Percentiles rank a stretch among this genome's conserved stretches.
Evolutionary conservation across 2,888 invertebrate species (phyloP).

Genomic region (Mystacides longicornis): DNA sequence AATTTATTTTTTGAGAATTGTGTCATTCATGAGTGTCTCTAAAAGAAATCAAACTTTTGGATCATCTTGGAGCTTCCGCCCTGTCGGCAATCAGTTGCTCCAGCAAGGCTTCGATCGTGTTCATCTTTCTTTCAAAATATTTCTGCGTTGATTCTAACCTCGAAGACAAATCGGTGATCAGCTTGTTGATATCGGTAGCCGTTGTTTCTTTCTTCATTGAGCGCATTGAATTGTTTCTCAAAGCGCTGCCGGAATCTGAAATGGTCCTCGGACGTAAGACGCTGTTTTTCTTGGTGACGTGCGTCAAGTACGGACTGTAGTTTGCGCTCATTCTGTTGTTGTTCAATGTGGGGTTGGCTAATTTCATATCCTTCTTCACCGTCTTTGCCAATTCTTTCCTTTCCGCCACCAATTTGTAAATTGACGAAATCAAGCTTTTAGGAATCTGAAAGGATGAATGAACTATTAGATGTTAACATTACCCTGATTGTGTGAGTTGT

Average conservation of each 20-base stretch:
- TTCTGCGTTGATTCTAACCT: slow-evolving; percentile 11
- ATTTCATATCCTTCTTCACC: slow-evolving; percentile 33
- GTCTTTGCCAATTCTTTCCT: slow-evolving; percentile 39
- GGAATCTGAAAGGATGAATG: slow-evolving; percentile 53
- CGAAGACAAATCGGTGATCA: slow-evolving; percentile 3
- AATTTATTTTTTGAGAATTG: too few species aligned
- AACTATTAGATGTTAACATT: too few species aligned
- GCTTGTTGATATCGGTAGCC: slow-evolving; percentile 1
- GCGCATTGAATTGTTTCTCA: background rate
- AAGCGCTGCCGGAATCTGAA: slow-evolving; percentile 11
- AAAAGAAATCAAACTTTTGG: too few species aligned
- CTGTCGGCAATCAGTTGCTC: background rate
- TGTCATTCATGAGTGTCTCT: too few species aligned
- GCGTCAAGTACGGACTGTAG: background rate
- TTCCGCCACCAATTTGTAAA: slow-evolving; percentile 68
- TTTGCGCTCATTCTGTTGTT: slow-evolving; percentile 8
- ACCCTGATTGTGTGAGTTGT: too few species aligned
- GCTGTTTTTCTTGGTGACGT: background rate
- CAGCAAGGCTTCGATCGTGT: background rate
- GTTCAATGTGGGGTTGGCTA: background rate
- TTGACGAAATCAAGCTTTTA: slow-evolving; percentile 63
- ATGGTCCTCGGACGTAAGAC: slow-evolving; percentile 9
- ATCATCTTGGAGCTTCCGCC: background rate
- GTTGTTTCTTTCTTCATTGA: slow-evolving; percentile 4
- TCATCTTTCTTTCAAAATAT: slow-evolving; percentile 8